phyloP scores from a whole-genome alignment of 2,113 vertebrate genomes.

The Neotoma lepida region DNA sequence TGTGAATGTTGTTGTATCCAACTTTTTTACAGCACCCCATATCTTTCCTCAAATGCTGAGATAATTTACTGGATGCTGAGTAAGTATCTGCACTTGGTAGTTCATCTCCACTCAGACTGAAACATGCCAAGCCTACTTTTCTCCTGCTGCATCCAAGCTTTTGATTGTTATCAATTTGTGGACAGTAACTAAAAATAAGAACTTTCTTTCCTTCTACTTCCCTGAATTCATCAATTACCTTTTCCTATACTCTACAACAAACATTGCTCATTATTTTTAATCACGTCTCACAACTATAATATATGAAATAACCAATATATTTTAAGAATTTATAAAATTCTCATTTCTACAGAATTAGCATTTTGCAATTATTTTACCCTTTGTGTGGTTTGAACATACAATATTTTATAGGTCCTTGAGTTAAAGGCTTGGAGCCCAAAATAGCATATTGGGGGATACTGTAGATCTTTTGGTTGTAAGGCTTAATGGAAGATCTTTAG shows the following conservation, averaged over 20 bases:
- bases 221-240: background rate
- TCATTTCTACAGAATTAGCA: background rate
- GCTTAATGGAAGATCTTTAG: background rate
- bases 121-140: background rate
- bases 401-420: background rate
- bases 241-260: too few species aligned
- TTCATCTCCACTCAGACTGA: background rate
- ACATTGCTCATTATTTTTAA: slow-evolving; percentile 1
- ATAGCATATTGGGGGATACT: background rate
- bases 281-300: background rate
- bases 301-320: background rate
- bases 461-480: background rate
- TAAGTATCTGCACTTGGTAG: background rate
- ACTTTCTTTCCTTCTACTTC: background rate
- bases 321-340: background rate
- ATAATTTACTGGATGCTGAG: background rate
- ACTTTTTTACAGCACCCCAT: background rate
- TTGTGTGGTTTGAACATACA: background rate
- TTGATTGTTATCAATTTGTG: background rate
- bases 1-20: background rate
- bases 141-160: background rate
- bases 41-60: background rate
- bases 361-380: background rate
- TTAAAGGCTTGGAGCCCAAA: background rate
- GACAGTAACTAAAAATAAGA: background rate